Conservation (phyloP, 2,113 vertebrate species). For the Tetrax tetrax region DNA sequence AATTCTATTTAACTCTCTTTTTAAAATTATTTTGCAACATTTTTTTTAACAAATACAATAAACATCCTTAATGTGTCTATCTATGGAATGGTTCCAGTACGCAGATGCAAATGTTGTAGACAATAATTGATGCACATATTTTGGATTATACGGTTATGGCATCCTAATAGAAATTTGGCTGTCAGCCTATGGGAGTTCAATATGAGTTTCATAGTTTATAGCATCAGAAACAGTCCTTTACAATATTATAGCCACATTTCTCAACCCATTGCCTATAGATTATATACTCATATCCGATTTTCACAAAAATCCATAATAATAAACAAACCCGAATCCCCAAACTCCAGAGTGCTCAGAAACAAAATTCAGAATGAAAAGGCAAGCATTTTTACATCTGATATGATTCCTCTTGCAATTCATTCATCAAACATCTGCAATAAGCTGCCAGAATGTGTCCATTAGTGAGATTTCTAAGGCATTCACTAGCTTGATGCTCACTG, state of each 20-base stretch:
- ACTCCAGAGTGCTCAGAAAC: slow-evolving; percentile 20
- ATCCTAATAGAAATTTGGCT: slow-evolving; percentile 60
- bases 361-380: slow-evolving; percentile 56
- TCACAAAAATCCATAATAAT: slow-evolving; percentile 55
- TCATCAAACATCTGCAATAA: slow-evolving; percentile 62
- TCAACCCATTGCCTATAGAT: slow-evolving; percentile 30
- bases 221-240: slow-evolving; percentile 21
- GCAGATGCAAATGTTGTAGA: slow-evolving; percentile 24
- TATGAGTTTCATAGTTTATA: slow-evolving; percentile 15
- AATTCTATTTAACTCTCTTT: neutral
- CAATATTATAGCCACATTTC: slow-evolving; percentile 23
- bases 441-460: slow-evolving; percentile 50
- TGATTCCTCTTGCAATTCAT: slow-evolving; percentile 44
- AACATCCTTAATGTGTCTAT: neutral
- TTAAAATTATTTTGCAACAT: neutral
- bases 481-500: slow-evolving; percentile 28
- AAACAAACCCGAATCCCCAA: slow-evolving; percentile 28
- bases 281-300: slow-evolving; percentile 33
- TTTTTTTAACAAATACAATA: neutral
- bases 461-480: slow-evolving; percentile 37
- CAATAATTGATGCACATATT: slow-evolving; percentile 34
- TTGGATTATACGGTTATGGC: slow-evolving; percentile 43
- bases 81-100: neutral
- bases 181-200: slow-evolving; percentile 34
- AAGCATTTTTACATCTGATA: slow-evolving; percentile 42